Conservation (phyloP, 2,113 vertebrate genomes). For the Orycteropus afer region DNA sequence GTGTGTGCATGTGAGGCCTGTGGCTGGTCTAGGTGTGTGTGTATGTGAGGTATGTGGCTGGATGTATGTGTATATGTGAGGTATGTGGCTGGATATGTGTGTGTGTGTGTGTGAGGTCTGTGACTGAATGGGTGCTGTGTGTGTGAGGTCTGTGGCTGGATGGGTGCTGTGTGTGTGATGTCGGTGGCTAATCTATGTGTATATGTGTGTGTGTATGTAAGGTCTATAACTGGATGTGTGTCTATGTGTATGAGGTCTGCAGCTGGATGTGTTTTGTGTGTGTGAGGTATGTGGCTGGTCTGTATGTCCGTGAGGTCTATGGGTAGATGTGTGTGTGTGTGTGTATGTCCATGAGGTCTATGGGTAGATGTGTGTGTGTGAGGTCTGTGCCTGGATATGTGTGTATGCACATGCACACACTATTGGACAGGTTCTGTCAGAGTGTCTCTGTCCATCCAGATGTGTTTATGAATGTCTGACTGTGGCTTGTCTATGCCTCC, state of each 20-base stretch:
- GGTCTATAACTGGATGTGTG: not conserved
- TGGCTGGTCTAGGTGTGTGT: not conserved
- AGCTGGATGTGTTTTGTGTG: not conserved
- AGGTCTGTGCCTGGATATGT: not conserved
- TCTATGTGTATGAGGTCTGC: not conserved
- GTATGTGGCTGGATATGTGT: not conserved
- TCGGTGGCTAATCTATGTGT: not conserved
- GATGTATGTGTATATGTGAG: not conserved
- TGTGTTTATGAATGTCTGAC: not conserved
- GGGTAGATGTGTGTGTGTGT: not conserved
- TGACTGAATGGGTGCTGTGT: not conserved
- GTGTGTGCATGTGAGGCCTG: not conserved
- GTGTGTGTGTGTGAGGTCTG: not conserved
- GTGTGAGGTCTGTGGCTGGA: not conserved
- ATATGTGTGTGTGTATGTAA: not conserved
- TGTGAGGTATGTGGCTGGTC: not conserved
- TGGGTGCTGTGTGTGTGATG: not conserved
- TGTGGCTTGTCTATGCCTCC: not conserved
- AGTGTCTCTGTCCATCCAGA: not conserved
- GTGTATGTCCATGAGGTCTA: not conserved
- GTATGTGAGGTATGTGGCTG: not conserved
- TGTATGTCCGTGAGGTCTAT: not conserved
- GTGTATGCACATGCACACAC: accelerated
- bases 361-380: not conserved
- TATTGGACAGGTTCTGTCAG: not conserved